Evolutionary conservation across 2,113 vertebrate species (phyloP).

Genomic region (Prunella fulvescens): DNA sequence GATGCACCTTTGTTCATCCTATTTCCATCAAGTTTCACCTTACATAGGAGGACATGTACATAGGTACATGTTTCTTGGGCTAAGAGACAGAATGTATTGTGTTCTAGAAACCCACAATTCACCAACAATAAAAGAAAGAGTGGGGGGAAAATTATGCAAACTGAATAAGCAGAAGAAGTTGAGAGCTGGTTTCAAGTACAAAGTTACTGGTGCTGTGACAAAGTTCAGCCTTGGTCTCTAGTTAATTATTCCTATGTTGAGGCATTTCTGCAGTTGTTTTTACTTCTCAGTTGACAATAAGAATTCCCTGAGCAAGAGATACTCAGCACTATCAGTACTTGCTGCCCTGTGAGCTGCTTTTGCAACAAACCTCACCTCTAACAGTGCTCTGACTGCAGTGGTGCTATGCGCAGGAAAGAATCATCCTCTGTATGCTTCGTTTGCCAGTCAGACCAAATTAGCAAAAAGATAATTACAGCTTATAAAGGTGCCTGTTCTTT

Average conservation of each 20-base stretch:
- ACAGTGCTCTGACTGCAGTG: background rate
- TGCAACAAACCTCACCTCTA: background rate
- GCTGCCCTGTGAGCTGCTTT: background rate
- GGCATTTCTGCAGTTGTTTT: background rate
- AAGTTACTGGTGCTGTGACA: background rate
- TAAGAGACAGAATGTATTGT: background rate
- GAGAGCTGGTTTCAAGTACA: background rate
- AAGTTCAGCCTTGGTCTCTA: background rate
- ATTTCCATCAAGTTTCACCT: background rate
- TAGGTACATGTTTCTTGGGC: background rate
- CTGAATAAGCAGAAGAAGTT: background rate
- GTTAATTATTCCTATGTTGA: background rate
- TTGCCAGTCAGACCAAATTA: slow-evolving; percentile 32
- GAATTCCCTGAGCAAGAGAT: background rate
- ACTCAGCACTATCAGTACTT: background rate
- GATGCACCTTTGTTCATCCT: background rate
- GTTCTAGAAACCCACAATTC: background rate
- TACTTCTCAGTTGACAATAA: background rate
- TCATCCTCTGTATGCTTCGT: background rate
- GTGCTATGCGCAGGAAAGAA: background rate
- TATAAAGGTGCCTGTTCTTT: slow-evolving; percentile 42
- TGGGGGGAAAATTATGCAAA: background rate
- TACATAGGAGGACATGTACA: background rate
- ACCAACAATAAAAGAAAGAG: background rate
- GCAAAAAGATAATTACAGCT: slow-evolving; percentile 40